These are phyloP conservation scores for Epinotia ramella DNA, from an alignment of 2,888 invertebrate genomes.

Conservation along the genomic window DNA sequence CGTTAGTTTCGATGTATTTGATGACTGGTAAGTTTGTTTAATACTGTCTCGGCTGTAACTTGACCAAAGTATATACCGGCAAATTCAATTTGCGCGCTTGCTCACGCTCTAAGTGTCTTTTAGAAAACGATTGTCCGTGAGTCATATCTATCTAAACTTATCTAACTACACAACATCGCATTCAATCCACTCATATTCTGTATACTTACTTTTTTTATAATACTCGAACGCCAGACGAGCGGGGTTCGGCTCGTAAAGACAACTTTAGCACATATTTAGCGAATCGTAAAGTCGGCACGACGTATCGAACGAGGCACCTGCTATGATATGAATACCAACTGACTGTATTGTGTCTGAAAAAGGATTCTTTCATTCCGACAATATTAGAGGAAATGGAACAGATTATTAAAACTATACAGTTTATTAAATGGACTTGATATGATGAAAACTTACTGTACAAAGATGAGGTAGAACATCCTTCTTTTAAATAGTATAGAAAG, in stretches of 20 bases:
- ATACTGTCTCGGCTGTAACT: background rate
- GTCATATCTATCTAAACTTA: background rate
- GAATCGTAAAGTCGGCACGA: slow-evolving; percentile 16
- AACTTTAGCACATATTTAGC: slow-evolving; percentile 13
- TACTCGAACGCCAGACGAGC: slow-evolving; percentile 6
- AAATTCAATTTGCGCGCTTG: background rate
- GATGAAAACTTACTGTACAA: background rate
- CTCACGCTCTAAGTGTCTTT: background rate
- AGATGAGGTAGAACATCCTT: background rate
- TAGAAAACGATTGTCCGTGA: background rate
- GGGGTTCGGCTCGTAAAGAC: slow-evolving; percentile 3
- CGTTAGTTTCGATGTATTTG: too few relatives aligned
- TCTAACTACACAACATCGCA: background rate
- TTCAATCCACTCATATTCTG: background rate
- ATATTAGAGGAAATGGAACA: slow-evolving; percentile 10
- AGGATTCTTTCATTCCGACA: slow-evolving; percentile 24
- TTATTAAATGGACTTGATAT: background rate
- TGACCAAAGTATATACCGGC: background rate
- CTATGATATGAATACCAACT: slow-evolving; percentile 47
- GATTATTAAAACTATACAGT: background rate
- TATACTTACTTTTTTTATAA: background rate
- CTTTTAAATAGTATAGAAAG: background rate
- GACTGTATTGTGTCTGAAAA: slow-evolving; percentile 31
- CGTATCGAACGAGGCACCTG: slow-evolving; percentile 37
- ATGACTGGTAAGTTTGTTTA: background rate